phyloP scores from a whole-genome alignment of 1,140 invertebrate species.

The Oppia nitens region DNA sequence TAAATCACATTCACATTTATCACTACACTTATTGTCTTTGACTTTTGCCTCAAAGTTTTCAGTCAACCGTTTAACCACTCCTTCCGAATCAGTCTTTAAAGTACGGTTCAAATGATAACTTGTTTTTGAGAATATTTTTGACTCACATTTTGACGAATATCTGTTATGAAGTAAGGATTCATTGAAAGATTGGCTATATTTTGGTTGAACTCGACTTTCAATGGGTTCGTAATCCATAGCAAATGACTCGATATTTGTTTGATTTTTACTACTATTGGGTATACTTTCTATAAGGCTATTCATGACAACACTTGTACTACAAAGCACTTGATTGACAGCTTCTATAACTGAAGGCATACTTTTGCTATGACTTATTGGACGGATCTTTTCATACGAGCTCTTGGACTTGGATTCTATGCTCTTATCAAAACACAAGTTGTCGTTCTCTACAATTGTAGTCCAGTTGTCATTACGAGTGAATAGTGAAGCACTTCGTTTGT shows the following conservation, averaged over 20 bases:
- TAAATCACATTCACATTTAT: background rate
- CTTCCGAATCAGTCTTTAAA: constrained; percentile 26
- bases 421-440: background rate
- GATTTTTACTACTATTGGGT: background rate
- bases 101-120: constrained; percentile 17
- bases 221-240: background rate
- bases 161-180: too few relatives aligned
- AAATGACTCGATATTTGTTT: background rate
- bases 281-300: constrained; percentile 18
- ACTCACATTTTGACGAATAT: constrained; percentile 1
- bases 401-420: too few relatives aligned
- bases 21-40: background rate
- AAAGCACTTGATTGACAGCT: constrained; percentile 17
- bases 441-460: background rate
- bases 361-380: constrained; percentile 15
- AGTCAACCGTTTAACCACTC: constrained; percentile 60
- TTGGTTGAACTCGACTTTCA: background rate
- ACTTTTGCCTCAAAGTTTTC: constrained; percentile 63
- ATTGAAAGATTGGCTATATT: background rate
- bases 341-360: constrained; percentile 19
- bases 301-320: constrained; percentile 18
- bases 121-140: constrained; percentile 9
- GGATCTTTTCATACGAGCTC: too few relatives aligned
- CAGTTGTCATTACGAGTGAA: background rate
- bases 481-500: background rate